Base-by-base conservation (phyloP, 2,888 invertebrate genomes). In the Pheosia tremula region DNA sequence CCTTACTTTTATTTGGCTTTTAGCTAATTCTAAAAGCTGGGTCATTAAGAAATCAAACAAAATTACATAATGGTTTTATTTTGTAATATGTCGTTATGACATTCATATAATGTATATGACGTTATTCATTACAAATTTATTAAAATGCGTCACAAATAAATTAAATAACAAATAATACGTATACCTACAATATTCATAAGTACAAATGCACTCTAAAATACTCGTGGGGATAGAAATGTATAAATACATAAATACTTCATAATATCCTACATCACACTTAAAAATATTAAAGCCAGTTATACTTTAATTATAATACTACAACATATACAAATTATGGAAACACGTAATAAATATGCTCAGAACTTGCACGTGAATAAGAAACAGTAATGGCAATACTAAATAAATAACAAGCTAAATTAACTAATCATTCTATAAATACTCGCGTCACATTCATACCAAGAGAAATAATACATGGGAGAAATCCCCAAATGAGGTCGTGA, bases 201-300 rank as follows among this genome's bases (percentile, higher is more conserved):
- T 47, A 47, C 47, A 9, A 0, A 5, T 4, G 47, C n/a, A 47
- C 47, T 47, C 4, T 64, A 56, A 39, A 50, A 38, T 55, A 55
- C 55, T 55, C 55, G 39, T 39, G 55, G 55, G 45, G 67, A 59
- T 56, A 56, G 59, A 58, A 11, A 56, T 47, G 60, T 52, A 58
- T 38, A 62, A 49, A 69, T 61, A 67, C 57, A 63, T 61, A 64
- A 58, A 70, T 63, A 60, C 57, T 67, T 70, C 61, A 75, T 65
- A 69, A 74, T 70, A 81, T 77, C 81, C 83, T 82, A 84, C 63
- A 83, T 71, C 77, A 76, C 67, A 85, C 87, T 87, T 89, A 90
- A 83, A 77, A 79, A 85, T 87, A 90, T 91, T 90, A 91, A 90
- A 90, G 90, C 90, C 89, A 88, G 84, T 86, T 85, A 86, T 85